A percentile compares a stretch with the other conserved stretches of the same genome.
Evolutionary conservation across 2,113 vertebrate genomes (phyloP).

Genomic region (Zosterops pallidus): DNA sequence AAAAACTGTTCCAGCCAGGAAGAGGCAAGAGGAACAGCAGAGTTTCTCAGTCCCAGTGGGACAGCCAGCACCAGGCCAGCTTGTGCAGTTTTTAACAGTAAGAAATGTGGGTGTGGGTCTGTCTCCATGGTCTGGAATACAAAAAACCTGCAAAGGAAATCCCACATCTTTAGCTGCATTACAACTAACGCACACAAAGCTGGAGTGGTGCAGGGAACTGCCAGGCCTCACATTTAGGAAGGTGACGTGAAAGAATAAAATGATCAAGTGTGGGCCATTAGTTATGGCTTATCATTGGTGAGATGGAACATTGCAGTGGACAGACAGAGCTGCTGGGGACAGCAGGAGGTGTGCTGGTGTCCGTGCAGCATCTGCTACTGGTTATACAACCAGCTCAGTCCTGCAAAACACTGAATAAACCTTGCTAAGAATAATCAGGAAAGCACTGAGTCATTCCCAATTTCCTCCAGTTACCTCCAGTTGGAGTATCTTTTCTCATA

Average conservation of each 20-base stretch:
- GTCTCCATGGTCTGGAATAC: background rate
- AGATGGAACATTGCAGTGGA: background rate
- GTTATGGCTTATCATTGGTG: background rate
- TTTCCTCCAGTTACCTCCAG: conserved; percentile 73
- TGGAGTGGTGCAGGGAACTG: background rate
- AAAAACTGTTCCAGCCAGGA: background rate
- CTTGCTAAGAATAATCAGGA: background rate
- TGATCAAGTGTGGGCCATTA: conserved; percentile 13
- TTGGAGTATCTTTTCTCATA: conserved; percentile 77
- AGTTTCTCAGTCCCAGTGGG: background rate
- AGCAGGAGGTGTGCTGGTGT: background rate
- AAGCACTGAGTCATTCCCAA: background rate
- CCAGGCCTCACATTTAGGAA: background rate
- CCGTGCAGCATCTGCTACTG: background rate
- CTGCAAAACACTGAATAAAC: background rate
- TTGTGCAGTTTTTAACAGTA: background rate
- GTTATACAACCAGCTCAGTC: background rate
- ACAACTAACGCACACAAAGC: background rate
- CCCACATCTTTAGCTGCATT: background rate
- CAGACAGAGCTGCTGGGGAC: background rate
- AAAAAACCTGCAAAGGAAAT: background rate
- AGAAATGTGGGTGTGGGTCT: background rate
- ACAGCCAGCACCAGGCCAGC: background rate
- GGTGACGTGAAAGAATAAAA: background rate
- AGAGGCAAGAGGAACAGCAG: background rate